These are phyloP conservation scores for Physocephala rufipes DNA, from an alignment of 2,888 invertebrate species.

Conservation along the genomic window DNA sequence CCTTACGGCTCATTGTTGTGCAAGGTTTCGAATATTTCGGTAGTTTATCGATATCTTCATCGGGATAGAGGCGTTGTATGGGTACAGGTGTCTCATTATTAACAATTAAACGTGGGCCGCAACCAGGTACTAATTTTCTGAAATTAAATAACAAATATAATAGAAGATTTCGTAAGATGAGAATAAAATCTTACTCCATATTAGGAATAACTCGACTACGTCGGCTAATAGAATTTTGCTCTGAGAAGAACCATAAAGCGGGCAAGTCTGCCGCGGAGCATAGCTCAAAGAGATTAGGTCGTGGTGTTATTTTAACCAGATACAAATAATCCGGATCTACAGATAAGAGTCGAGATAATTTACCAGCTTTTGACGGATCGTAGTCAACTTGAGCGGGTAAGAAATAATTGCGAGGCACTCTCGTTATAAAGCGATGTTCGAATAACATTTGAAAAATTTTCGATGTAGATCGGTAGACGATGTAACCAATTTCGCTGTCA, in stretches of 20 bases:
- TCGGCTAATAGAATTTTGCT: conserved; percentile 71
- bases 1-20: conserved; percentile 53
- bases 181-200: conserved; percentile 74
- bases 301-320: conserved; percentile 74
- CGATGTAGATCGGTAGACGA: conserved; percentile 69
- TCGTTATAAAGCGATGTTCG: conserved; percentile 70
- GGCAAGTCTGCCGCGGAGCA: conserved; percentile 70
- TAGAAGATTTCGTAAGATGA: too few relatives aligned
- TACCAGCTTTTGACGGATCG: conserved; percentile 51
- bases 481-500: conserved; percentile 67
- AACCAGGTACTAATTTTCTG: conserved; percentile 78
- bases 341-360: conserved; percentile 53
- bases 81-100: conserved; percentile 45
- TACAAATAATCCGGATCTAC: conserved; percentile 70
- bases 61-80: conserved; percentile 43
- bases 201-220: conserved; percentile 74
- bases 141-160: too few relatives aligned
- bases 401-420: conserved; percentile 73
- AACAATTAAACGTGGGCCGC: conserved; percentile 73
- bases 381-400: conserved; percentile 71
- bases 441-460: conserved; percentile 77
- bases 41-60: conserved; percentile 48
- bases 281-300: conserved; percentile 67
- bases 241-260: conserved; percentile 76
- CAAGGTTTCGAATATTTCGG: conserved; percentile 56